Evolutionary conservation across 1,140 invertebrate species (phyloP).

Genomic region (Babylonia areolata): DNA sequence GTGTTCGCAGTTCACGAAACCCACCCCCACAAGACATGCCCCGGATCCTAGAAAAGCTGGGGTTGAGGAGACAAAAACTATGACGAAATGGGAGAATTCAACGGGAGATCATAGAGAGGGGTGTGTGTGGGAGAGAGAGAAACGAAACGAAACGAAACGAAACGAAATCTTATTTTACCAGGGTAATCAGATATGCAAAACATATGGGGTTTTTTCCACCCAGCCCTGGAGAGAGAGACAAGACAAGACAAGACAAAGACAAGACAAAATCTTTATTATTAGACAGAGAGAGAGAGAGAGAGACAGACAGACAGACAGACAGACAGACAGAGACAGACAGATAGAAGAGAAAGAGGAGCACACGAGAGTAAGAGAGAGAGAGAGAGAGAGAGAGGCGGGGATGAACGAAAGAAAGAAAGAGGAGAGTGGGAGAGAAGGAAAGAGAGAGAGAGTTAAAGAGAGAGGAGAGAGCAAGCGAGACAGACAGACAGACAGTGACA

Average conservation of each 20-base stretch:
- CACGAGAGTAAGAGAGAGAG: too few relatives aligned
- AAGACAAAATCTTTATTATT: too few relatives aligned
- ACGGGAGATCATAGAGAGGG: neutral
- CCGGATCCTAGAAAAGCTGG: conserved; percentile 34
- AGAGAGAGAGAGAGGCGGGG: too few relatives aligned
- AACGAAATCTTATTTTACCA: too few relatives aligned
- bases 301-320: neutral
- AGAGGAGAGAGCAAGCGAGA: neutral
- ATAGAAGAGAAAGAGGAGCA: neutral
- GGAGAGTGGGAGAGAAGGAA: neutral
- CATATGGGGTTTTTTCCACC: too few relatives aligned
- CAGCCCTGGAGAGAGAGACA: too few relatives aligned
- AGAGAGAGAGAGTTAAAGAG: neutral
- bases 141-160: too few relatives aligned
- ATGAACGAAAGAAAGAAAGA: too few relatives aligned
- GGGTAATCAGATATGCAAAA: too few relatives aligned
- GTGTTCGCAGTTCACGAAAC: conserved; percentile 58
- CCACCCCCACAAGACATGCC: conserved; percentile 53
- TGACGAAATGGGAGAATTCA: neutral
- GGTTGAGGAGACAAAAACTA: neutral
- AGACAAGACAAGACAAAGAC: too few relatives aligned
- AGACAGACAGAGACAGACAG: neutral
- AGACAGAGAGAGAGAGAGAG: too few relatives aligned
- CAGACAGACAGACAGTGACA: neutral
- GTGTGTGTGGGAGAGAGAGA: too few relatives aligned